Evolutionary conservation across 2,888 invertebrate species (phyloP).

Genomic region (Dryococelus australis): DNA sequence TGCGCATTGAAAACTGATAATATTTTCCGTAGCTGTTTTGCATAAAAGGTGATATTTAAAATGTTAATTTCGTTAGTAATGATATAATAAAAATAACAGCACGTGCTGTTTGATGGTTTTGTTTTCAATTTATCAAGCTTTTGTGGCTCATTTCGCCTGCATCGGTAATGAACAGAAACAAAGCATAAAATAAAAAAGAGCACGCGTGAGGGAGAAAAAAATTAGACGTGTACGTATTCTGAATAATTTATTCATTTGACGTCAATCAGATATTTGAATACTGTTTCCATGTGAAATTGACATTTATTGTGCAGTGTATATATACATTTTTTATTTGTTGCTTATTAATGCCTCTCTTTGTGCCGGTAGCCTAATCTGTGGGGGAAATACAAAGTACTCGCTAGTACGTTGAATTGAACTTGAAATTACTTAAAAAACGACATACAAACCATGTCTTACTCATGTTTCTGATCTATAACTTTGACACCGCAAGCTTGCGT

Average conservation of each 20-base stretch:
- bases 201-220: background rate
- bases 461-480: too few species aligned
- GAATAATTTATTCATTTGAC: constrained; percentile 1
- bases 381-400: too few species aligned
- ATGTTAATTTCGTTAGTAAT: constrained; percentile 6
- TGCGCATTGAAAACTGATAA: constrained; percentile 7
- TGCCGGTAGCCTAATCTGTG: too few species aligned
- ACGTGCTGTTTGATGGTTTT: background rate
- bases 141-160: background rate
- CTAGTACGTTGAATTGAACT: too few species aligned
- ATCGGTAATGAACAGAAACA: background rate
- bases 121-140: background rate
- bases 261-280: background rate
- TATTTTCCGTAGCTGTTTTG: background rate
- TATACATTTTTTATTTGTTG: background rate
- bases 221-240: background rate
- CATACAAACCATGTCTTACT: too few species aligned
- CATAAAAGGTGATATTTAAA: background rate
- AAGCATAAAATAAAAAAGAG: background rate
- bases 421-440: too few species aligned
- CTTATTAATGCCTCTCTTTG: background rate
- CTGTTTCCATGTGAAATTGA: background rate
- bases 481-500: too few species aligned
- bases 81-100: background rate
- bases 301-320: background rate